Conservation (phyloP, 2,797 vertebrate species). For the Chromobotia macracanthus region DNA sequence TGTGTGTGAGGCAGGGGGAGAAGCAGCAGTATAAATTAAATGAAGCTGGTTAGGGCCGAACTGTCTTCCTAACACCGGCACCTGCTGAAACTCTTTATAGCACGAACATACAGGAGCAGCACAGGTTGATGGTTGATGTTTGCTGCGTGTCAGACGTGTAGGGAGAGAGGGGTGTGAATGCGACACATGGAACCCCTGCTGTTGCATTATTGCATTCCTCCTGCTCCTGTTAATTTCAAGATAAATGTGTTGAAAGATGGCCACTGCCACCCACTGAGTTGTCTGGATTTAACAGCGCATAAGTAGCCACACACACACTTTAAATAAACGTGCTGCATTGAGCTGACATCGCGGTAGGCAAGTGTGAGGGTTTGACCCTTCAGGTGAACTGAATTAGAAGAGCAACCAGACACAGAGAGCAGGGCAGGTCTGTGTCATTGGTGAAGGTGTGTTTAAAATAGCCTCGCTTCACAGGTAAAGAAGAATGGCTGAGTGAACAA, state of each 20-base stretch:
- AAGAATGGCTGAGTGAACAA: constrained; percentile 71
- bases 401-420: constrained; percentile 63
- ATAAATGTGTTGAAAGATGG: constrained; percentile 61
- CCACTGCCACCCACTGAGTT: constrained; percentile 7
- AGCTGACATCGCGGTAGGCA: background rate
- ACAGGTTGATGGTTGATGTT: constrained; percentile 59
- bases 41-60: constrained; percentile 15
- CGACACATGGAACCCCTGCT: constrained; percentile 33
- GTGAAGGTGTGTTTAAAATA: constrained; percentile 78
- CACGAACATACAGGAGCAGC: constrained; percentile 61
- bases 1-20: constrained; percentile 37
- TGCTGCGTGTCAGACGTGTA: constrained; percentile 39
- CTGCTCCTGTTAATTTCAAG: constrained; percentile 72
- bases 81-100: constrained; percentile 42
- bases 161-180: constrained; percentile 51
- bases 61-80: constrained; percentile 22
- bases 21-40: constrained; percentile 52
- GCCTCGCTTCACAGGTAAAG: constrained; percentile 67
- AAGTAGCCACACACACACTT: background rate
- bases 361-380: background rate
- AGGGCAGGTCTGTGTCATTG: constrained; percentile 60
- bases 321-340: background rate
- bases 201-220: constrained; percentile 73
- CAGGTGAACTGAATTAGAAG: constrained; percentile 68
- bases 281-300: constrained; percentile 4